Evolutionary conservation across 2,888 invertebrate genomes (phyloP).

Genomic region (Julus scanicus): DNA sequence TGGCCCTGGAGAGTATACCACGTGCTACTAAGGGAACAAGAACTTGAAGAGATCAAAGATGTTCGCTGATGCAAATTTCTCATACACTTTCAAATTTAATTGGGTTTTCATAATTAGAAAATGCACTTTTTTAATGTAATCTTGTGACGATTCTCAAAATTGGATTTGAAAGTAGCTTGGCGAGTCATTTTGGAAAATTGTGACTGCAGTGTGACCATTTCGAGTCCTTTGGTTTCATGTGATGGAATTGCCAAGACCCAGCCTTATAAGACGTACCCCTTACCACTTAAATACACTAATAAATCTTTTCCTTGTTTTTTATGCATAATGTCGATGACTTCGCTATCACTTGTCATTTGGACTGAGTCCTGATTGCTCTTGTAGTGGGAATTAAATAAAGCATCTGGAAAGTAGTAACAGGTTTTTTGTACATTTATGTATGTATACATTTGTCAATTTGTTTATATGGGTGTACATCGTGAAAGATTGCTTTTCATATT

Average conservation of each 20-base stretch:
- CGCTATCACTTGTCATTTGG: no score
- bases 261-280: no score
- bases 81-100: constrained; percentile 45
- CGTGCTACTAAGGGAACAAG: neutral
- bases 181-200: neutral
- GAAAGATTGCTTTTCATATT: no score
- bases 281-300: no score
- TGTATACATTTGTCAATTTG: no score
- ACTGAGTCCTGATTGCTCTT: no score
- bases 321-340: no score
- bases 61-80: constrained; percentile 31
- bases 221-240: neutral
- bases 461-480: no score
- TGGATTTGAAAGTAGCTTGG: constrained; percentile 1
- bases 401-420: no score
- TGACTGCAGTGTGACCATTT: neutral
- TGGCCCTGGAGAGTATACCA: constrained; percentile 1
- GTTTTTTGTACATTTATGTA: no score
- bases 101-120: constrained; percentile 45
- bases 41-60: constrained; percentile 19
- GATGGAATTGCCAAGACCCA: neutral
- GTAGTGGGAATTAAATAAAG: no score
- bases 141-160: neutral
- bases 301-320: no score
- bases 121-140: neutral